A percentile compares a stretch with the other conserved stretches of the same genome.
phyloP scores from a whole-genome alignment of 2,797 vertebrate genomes.

The Schizopygopsis malacanthus region DNA sequence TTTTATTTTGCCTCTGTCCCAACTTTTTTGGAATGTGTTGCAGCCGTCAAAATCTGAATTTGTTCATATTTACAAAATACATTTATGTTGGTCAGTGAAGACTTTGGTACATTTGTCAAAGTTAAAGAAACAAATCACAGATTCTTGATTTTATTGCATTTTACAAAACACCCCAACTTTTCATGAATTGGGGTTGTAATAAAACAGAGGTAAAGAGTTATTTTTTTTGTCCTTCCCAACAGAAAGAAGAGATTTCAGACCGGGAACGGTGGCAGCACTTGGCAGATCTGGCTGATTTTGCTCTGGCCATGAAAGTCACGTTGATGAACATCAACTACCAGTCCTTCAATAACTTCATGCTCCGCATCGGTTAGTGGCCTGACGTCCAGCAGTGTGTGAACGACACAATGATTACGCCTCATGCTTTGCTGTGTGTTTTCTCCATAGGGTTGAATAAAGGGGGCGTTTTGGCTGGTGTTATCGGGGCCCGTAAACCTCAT shows the following conservation, averaged over 20 bases:
- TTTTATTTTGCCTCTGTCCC: too few relatives aligned
- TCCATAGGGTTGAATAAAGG: conserved; percentile 93
- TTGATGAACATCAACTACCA: conserved; percentile 98
- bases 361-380: conserved; percentile 87
- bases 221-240: conserved; percentile 38
- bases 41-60: too few relatives aligned
- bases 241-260: conserved; percentile 88
- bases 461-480: conserved; percentile 91
- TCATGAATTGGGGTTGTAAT: too few relatives aligned
- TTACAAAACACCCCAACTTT: too few relatives aligned
- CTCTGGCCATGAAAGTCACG: conserved; percentile 94
- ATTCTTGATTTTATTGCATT: too few relatives aligned
- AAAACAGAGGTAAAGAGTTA: neutral
- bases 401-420: neutral
- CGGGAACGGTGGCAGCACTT: conserved; percentile 94
- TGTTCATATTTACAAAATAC: too few relatives aligned
- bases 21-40: too few relatives aligned
- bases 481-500: conserved; percentile 94
- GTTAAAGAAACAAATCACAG: too few relatives aligned
- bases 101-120: too few relatives aligned
- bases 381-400: too few relatives aligned
- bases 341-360: conserved; percentile 99
- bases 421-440: conserved; percentile 12
- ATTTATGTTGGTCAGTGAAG: too few relatives aligned
- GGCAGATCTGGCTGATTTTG: conserved; percentile 93